Evolutionary conservation across 2,113 vertebrate genomes (phyloP).

Genomic region (Oriolus oriolus): DNA sequence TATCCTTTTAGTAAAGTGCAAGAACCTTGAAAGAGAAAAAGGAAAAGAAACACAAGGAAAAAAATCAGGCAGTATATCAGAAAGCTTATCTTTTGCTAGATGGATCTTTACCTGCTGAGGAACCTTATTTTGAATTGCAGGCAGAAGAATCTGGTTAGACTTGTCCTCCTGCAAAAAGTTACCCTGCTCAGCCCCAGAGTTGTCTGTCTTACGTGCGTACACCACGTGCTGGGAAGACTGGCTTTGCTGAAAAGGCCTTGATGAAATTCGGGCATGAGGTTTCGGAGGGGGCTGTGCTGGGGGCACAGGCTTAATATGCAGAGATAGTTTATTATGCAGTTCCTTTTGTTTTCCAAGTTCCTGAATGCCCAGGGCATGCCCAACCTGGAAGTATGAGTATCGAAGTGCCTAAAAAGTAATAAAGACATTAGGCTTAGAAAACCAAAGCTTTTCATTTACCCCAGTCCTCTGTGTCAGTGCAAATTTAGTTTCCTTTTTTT

Average conservation of each 20-base stretch:
- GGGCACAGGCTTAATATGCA: slow-evolving; percentile 78
- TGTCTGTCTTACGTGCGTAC: slow-evolving; percentile 73
- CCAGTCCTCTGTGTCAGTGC: background rate
- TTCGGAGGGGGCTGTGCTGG: slow-evolving; percentile 79
- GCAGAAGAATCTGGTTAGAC: slow-evolving; percentile 71
- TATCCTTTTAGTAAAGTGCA: background rate
- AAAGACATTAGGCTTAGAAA: background rate
- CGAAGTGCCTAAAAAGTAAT: slow-evolving; percentile 81
- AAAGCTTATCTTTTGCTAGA: background rate
- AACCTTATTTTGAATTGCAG: slow-evolving; percentile 77
- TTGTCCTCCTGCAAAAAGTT: slow-evolving; percentile 68
- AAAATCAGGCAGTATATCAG: background rate
- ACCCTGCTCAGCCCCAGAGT: slow-evolving; percentile 58
- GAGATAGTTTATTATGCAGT: slow-evolving; percentile 65
- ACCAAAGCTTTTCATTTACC: background rate
- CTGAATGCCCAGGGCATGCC: slow-evolving; percentile 81
- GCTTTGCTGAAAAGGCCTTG: slow-evolving; percentile 79
- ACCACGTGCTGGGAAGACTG: slow-evolving; percentile 69
- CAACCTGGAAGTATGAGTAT: slow-evolving; percentile 87
- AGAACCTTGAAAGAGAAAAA: background rate
- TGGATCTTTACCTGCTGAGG: slow-evolving; percentile 66
- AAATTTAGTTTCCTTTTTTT: background rate
- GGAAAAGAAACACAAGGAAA: background rate
- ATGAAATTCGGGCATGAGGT: slow-evolving; percentile 72
- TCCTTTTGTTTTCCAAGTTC: slow-evolving; percentile 77